A percentile compares a stretch with the other conserved stretches of the same genome.
Evolutionary conservation across 2,888 invertebrate species (phyloP).

Genomic region (Didymodactylos carnosus): DNA sequence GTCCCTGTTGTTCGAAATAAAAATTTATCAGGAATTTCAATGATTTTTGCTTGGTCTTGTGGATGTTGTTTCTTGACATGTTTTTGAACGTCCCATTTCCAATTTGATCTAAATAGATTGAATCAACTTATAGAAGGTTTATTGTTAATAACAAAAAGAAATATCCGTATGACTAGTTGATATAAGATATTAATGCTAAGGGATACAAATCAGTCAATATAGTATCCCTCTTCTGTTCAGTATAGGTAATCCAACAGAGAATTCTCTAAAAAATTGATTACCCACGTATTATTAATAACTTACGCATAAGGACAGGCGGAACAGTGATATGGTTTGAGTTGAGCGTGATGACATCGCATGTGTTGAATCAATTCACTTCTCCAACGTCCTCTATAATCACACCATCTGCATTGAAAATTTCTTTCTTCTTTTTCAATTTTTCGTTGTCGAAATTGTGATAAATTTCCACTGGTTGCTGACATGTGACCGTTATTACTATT

Average conservation of each 20-base stretch:
- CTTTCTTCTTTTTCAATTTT: conserved; percentile 16
- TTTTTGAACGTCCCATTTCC: conserved; percentile 15
- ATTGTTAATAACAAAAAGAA: no score
- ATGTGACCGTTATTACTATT: background rate
- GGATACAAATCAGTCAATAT: no score
- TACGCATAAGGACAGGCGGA: conserved; percentile 31
- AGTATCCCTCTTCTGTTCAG: no score
- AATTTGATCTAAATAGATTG: no score
- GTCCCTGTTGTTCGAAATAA: conserved; percentile 6
- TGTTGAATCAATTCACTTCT: conserved; percentile 34
- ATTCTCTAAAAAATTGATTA: no score
- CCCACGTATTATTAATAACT: background rate
- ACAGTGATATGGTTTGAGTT: conserved; percentile 32
- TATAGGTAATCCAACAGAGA: no score
- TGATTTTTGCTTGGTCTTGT: conserved; percentile 7
- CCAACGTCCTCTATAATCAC: conserved; percentile 33
- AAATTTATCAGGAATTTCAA: conserved; percentile 13
- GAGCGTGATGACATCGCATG: conserved; percentile 33
- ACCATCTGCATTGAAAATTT: conserved; percentile 27
- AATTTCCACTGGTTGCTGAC: no score
- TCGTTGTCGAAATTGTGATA: conserved; percentile 1
- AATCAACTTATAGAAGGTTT: no score
- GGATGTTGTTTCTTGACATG: conserved; percentile 14
- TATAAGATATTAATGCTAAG: no score
- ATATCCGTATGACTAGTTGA: no score